Conservation (phyloP, 1,140 invertebrate species). For the Dendroctonus ponderosae region DNA sequence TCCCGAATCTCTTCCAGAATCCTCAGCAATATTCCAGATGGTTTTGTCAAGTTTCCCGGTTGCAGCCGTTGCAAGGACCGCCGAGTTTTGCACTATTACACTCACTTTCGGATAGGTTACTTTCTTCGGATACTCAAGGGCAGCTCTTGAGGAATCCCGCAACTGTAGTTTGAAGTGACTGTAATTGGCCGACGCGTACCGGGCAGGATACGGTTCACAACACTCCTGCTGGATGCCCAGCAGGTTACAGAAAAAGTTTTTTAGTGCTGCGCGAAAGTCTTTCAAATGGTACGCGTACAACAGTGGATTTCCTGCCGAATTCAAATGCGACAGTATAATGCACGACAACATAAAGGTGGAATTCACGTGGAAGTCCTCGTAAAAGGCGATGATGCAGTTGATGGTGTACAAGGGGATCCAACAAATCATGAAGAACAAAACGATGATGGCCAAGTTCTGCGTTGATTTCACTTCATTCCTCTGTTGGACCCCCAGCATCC, state of each 20-base stretch:
- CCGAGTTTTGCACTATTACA: slow-evolving; percentile 47
- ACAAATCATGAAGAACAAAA: slow-evolving; percentile 88
- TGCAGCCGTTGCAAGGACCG: slow-evolving; percentile 48
- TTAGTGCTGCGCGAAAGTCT: slow-evolving; percentile 76
- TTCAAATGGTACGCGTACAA: slow-evolving; percentile 87
- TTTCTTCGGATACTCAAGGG: neutral
- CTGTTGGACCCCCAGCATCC: slow-evolving; percentile 74
- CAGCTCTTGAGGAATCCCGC: slow-evolving; percentile 46
- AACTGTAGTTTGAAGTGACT: slow-evolving; percentile 37
- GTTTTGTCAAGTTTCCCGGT: slow-evolving; percentile 47
- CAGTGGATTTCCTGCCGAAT: slow-evolving; percentile 84
- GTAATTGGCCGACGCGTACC: slow-evolving; percentile 16
- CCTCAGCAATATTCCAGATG: slow-evolving; percentile 52
- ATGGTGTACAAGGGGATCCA: slow-evolving; percentile 92
- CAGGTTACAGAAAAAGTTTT: slow-evolving; percentile 61
- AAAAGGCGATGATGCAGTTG: slow-evolving; percentile 84
- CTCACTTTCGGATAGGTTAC: neutral
- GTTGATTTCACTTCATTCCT: slow-evolving; percentile 88
- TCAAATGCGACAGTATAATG: slow-evolving; percentile 85
- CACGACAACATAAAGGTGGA: slow-evolving; percentile 72
- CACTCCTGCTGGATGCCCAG: slow-evolving; percentile 50
- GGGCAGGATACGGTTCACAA: slow-evolving; percentile 17
- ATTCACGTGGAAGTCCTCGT: slow-evolving; percentile 64
- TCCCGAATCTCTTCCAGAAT: slow-evolving; percentile 39
- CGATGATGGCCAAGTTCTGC: slow-evolving; percentile 86